A percentile compares a stretch with the other conserved stretches of the same genome.
These are phyloP conservation scores for Okapia johnstoni DNA, from an alignment of 2,113 vertebrate species.

Conservation along the genomic window DNA sequence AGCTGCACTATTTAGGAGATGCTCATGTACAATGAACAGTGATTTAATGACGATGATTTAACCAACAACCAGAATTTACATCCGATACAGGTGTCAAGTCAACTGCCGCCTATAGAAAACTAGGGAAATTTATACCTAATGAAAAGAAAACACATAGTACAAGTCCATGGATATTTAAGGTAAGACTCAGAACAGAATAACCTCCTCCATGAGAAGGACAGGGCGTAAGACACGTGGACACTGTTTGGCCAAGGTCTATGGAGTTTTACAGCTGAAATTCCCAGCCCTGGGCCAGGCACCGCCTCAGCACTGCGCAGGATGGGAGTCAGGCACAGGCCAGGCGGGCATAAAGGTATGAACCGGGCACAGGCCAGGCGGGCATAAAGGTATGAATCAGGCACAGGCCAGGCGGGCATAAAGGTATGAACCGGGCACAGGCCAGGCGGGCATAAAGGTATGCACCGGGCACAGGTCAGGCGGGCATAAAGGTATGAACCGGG, in stretches of 20 bases:
- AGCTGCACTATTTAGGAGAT: background rate
- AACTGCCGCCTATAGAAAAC: background rate
- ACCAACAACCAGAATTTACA: background rate
- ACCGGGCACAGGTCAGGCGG: background rate
- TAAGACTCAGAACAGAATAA: background rate
- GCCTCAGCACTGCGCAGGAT: accelerated
- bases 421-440: background rate
- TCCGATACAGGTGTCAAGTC: background rate
- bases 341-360: background rate
- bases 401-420: background rate
- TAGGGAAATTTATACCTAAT: too few species aligned
- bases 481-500: too few species aligned
- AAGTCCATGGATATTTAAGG: background rate
- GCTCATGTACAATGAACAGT: accelerated
- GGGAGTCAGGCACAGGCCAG: background rate
- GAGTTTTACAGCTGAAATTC: background rate
- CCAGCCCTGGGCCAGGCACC: background rate
- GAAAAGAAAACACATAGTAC: background rate
- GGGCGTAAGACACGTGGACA: background rate
- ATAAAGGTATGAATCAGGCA: background rate
- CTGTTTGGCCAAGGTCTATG: background rate
- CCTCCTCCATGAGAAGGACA: background rate
- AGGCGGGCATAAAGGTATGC: too few species aligned
- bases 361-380: background rate
- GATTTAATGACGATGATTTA: background rate